A percentile compares a stretch with the other conserved stretches of the same genome.
Evolutionary conservation across 92 coral and sea anemone genomes (phyloP).

Genomic region (Isaurus tuberculatus): DNA sequence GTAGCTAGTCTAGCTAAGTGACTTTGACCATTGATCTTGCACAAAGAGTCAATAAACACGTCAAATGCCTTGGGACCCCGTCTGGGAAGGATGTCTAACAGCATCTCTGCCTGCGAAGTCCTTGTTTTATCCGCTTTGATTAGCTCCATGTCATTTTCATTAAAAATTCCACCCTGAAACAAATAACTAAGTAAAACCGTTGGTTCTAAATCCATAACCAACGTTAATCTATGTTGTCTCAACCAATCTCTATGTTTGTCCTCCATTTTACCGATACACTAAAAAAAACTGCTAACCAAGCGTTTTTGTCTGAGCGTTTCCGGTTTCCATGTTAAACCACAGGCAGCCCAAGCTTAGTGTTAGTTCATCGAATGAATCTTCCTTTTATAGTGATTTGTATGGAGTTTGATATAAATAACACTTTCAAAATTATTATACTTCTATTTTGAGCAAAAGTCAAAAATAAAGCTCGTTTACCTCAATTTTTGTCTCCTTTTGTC

Average conservation of each 20-base stretch:
- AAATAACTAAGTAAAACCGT: conserved; percentile 64
- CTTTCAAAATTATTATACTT: too few relatives aligned
- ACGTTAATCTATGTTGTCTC: conserved; percentile 69
- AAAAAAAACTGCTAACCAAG: too few relatives aligned
- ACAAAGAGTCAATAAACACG: conserved; percentile 75
- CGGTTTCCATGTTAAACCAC: too few relatives aligned
- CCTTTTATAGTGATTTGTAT: too few relatives aligned
- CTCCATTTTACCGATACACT: too few relatives aligned
- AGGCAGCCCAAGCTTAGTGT: too few relatives aligned
- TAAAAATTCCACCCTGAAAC: conserved; percentile 72
- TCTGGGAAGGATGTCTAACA: conserved; percentile 81
- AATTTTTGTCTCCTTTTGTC: too few relatives aligned
- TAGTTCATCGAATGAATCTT: too few relatives aligned
- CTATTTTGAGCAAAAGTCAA: too few relatives aligned
- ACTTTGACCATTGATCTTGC: conserved; percentile 66
- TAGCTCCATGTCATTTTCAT: conserved; percentile 76
- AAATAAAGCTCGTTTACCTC: too few relatives aligned
- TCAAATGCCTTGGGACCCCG: conserved; percentile 85
- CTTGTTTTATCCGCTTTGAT: conserved; percentile 69
- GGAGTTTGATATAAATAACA: too few relatives aligned
- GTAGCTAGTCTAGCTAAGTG: conserved; percentile 73
- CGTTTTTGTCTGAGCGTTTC: too few relatives aligned
- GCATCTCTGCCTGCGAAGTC: conserved; percentile 69
- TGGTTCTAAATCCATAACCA: conserved; percentile 85
- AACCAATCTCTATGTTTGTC: conserved; percentile 63